These are phyloP conservation scores for Caerostris darwini DNA, from an alignment of 1,140 invertebrate species.

Conservation along the genomic window DNA sequence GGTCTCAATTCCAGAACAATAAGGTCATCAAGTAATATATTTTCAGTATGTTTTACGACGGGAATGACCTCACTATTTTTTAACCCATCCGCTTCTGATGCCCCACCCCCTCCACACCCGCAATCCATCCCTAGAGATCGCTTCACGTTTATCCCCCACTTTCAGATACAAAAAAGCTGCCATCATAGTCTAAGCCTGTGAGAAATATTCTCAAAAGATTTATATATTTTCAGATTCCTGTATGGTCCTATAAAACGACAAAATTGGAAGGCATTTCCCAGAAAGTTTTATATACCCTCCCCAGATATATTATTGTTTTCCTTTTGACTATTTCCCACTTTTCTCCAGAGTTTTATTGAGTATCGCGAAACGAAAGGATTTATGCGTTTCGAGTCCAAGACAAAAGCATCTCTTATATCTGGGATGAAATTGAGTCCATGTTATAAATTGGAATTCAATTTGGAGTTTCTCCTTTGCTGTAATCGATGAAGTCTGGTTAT, in stretches of 20 bases:
- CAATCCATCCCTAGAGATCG: neutral
- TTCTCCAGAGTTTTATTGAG: neutral
- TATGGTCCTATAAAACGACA: slow-evolving; percentile 34
- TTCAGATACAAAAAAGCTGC: slow-evolving; percentile 36
- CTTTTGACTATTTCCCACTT: neutral
- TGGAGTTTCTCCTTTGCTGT: too few relatives aligned
- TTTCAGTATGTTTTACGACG: slow-evolving; percentile 34
- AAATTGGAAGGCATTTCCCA: slow-evolving; percentile 23
- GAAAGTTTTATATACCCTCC: neutral
- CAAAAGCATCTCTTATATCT: too few relatives aligned
- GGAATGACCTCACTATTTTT: slow-evolving; percentile 27
- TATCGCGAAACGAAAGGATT: neutral
- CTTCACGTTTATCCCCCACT: neutral
- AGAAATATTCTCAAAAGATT: slow-evolving; percentile 32
- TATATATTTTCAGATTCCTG: slow-evolving; percentile 33
- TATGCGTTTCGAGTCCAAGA: neutral
- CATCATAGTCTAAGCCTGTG: slow-evolving; percentile 24
- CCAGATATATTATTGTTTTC: slow-evolving; percentile 19
- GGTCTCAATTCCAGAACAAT: neutral
- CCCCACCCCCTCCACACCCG: too few relatives aligned
- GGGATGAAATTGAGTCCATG: too few relatives aligned
- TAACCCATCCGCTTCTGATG: too few relatives aligned
- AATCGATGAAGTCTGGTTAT: too few relatives aligned
- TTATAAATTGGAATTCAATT: too few relatives aligned
- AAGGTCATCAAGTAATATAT: slow-evolving; percentile 46